These are phyloP conservation scores for Aelia acuminata DNA, from an alignment of 2,888 invertebrate genomes.

Conservation along the genomic window DNA sequence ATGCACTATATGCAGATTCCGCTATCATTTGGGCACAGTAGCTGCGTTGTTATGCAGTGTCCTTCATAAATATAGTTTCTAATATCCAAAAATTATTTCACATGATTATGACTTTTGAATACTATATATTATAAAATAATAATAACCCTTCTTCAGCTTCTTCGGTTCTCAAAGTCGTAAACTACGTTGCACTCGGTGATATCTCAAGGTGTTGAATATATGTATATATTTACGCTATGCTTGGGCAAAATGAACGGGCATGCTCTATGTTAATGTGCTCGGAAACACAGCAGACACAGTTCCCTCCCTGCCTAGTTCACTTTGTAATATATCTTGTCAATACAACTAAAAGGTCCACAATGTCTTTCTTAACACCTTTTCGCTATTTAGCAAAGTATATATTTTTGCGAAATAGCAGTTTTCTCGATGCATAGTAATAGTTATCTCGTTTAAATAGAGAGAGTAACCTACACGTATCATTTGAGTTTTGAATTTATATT, in stretches of 20 bases:
- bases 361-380: not conserved
- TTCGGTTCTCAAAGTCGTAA: not conserved
- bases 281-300: not conserved
- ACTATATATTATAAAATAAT: no score
- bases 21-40: no score
- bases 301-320: not conserved
- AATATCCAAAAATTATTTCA: no score
- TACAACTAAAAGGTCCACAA: not conserved
- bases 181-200: not conserved
- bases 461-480: no score
- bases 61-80: no score
- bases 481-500: no score
- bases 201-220: not conserved
- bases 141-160: no score
- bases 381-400: not conserved
- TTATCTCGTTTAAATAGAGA: no score
- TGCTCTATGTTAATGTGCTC: not conserved
- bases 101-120: no score
- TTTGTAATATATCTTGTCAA: constrained; percentile 29
- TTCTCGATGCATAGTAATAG: not conserved
- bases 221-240: not conserved
- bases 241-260: not conserved
- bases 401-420: not conserved
- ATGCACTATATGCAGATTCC: no score
- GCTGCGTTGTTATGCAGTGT: no score